These are phyloP conservation scores for Nerophis lumbriciformis DNA, from an alignment of 2,113 vertebrate genomes.

Conservation along the genomic window DNA sequence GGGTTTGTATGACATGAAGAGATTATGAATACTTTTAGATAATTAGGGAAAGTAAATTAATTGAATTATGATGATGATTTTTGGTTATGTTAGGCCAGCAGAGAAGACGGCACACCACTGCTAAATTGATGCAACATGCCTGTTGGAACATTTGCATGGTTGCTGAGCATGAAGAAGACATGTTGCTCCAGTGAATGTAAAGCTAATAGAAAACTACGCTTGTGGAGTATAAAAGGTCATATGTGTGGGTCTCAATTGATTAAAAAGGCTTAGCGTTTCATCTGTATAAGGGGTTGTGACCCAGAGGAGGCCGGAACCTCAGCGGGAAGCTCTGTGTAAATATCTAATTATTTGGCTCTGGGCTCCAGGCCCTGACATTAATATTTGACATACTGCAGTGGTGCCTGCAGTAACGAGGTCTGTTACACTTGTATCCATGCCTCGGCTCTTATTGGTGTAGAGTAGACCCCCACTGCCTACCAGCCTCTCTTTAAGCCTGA, in stretches of 20 bases:
- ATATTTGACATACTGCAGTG: conserved; percentile 41
- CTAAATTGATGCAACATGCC: too few relatives aligned
- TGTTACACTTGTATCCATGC: conserved; percentile 23
- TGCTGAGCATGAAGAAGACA: too few relatives aligned
- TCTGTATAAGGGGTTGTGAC: conserved; percentile 28
- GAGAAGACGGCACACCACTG: too few relatives aligned
- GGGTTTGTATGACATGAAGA: too few relatives aligned
- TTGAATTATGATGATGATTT: too few relatives aligned
- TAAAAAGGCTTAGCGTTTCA: conserved; percentile 8
- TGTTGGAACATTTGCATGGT: too few relatives aligned
- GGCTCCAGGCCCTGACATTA: conserved; percentile 26
- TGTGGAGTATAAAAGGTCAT: conserved; percentile 52
- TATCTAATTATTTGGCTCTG: conserved; percentile 27
- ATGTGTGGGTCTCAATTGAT: conserved; percentile 17
- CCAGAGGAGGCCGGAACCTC: conserved; percentile 6
- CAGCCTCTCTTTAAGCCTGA: conserved; percentile 18
- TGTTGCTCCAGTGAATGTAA: too few relatives aligned
- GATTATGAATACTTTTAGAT: too few relatives aligned
- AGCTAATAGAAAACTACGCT: conserved; percentile 24
- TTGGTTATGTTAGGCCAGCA: too few relatives aligned
- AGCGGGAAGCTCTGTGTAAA: conserved; percentile 14
- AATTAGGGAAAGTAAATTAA: too few relatives aligned
- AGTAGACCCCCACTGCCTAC: conserved; percentile 17
- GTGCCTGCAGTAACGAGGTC: conserved; percentile 19
- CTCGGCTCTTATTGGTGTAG: conserved; percentile 30